Conservation (phyloP, 1,140 invertebrate species). For the Drosophila mayri region DNA sequence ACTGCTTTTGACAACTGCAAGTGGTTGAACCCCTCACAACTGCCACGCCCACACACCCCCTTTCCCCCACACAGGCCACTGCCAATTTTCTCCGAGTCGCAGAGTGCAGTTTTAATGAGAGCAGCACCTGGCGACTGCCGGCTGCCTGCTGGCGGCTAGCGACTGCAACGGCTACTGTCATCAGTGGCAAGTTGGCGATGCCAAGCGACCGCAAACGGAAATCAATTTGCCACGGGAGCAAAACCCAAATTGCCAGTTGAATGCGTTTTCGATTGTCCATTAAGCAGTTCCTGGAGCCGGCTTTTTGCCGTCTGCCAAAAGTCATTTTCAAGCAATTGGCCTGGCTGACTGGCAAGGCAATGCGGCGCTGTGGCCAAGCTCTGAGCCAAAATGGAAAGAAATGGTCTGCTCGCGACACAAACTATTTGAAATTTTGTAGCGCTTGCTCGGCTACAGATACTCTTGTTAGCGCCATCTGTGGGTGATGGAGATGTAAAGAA, state of each 20-base stretch:
- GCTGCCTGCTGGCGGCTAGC: neutral
- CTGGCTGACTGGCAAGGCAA: constrained; percentile 58
- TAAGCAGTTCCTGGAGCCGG: constrained; percentile 60
- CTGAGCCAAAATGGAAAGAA: constrained; percentile 2
- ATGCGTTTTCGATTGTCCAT: constrained; percentile 83
- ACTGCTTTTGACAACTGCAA: constrained; percentile 64
- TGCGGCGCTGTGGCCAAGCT: neutral
- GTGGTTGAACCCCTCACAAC: constrained; percentile 4
- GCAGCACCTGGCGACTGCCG: constrained; percentile 56
- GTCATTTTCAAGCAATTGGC: constrained; percentile 82
- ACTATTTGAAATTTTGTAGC: neutral
- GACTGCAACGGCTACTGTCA: constrained; percentile 24
- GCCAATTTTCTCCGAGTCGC: constrained; percentile 32
- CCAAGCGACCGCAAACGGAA: constrained; percentile 69
- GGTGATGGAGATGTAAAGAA: too few relatives aligned
- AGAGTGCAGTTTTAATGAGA: constrained; percentile 72
- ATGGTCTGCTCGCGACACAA: neutral
- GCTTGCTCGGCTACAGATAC: too few relatives aligned
- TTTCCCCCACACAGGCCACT: neutral
- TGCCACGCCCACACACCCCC: neutral
- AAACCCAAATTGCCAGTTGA: constrained; percentile 79
- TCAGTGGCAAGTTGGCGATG: constrained; percentile 48
- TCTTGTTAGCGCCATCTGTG: too few relatives aligned
- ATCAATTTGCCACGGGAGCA: constrained; percentile 69
- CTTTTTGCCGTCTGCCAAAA: constrained; percentile 68